Evolutionary conservation across 2,888 invertebrate species (phyloP).

Genomic region (Syrista parreyssii): DNA sequence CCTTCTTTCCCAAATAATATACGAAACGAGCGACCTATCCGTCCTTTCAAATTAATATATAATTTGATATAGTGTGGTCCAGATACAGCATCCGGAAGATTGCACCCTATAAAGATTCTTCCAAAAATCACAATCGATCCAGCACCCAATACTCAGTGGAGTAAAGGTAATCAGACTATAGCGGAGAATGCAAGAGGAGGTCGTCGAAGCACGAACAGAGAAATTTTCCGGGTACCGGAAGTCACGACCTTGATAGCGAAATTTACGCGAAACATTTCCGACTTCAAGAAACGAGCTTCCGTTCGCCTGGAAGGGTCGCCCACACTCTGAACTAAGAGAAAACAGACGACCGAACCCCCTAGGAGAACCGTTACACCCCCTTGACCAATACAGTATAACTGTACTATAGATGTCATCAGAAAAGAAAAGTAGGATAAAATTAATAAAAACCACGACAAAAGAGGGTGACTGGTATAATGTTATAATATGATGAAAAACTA

Average conservation of each 20-base stretch:
- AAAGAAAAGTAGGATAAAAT: not conserved
- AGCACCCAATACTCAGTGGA: not conserved
- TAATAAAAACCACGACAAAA: too few species aligned
- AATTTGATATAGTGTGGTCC: slow-evolving; percentile 43
- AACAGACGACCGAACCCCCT: not conserved
- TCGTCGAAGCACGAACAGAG: not conserved
- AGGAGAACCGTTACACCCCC: not conserved
- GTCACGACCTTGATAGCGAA: not conserved
- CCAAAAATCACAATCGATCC: not conserved
- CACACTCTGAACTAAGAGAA: not conserved
- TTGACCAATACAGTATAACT: not conserved
- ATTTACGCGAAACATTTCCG: not conserved
- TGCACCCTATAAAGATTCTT: too few species aligned
- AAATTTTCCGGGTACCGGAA: not conserved
- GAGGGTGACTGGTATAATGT: not conserved
- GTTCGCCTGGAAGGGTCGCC: not conserved
- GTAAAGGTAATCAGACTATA: not conserved
- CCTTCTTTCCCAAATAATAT: slow-evolving; percentile 12
- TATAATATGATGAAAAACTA: slow-evolving; percentile 29
- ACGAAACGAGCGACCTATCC: slow-evolving; percentile 42
- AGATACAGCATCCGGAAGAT: not conserved
- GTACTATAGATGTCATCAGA: not conserved
- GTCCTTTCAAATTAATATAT: slow-evolving; percentile 60
- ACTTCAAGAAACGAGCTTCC: not conserved
- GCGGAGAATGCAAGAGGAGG: not conserved